These are phyloP conservation scores for Basileuterus tristriatus DNA, from an alignment of 2,797 vertebrate species.

Conservation along the genomic window DNA sequence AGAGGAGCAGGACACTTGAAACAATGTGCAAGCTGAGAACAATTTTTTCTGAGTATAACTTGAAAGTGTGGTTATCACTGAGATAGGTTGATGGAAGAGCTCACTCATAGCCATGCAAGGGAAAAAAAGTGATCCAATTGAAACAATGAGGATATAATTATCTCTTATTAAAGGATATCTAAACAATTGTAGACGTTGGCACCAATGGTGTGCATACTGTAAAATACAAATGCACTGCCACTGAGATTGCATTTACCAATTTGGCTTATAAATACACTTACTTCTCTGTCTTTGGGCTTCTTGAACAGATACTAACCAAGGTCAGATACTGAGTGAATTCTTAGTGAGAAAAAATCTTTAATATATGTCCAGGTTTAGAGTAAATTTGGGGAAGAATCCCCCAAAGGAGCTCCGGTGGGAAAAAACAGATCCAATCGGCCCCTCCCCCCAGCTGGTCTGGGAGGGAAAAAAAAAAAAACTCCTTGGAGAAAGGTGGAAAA, in stretches of 20 bases:
- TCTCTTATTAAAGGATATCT: background rate
- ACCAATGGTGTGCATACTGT: fast-evolving
- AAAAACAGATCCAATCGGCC: too few relatives aligned
- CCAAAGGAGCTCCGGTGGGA: too few relatives aligned
- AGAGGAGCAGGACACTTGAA: background rate
- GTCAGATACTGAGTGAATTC: background rate
- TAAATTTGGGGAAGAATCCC: too few relatives aligned
- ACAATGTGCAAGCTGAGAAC: background rate
- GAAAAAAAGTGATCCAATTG: background rate
- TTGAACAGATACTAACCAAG: background rate
- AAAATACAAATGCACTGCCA: background rate
- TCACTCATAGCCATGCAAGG: background rate
- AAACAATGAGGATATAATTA: background rate
- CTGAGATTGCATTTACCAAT: background rate
- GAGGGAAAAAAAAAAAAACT: too few relatives aligned
- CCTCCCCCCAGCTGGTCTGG: too few relatives aligned
- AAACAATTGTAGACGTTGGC: background rate
- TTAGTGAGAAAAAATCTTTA: background rate
- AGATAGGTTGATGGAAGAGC: background rate
- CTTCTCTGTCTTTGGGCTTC: background rate
- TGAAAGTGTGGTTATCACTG: background rate
- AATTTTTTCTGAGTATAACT: background rate
- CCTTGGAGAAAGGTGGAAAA: too few relatives aligned
- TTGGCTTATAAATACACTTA: background rate
- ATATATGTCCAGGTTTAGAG: too few relatives aligned